Evolutionary conservation across 2,888 invertebrate genomes (phyloP), one percentile per base, ranked within the genome.

Genomic region (Raillietiella orientalis): DNA sequence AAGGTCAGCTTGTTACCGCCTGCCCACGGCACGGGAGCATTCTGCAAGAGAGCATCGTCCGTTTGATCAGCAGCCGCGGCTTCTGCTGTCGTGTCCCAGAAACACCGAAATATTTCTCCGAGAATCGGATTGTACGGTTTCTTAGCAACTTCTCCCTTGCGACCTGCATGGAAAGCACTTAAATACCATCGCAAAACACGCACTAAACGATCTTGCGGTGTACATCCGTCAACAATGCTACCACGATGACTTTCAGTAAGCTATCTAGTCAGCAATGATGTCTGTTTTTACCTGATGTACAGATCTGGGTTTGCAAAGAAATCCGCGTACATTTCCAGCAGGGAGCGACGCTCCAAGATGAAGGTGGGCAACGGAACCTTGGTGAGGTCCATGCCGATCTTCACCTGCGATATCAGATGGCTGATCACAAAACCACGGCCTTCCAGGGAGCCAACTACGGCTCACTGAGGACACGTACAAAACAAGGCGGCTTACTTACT

Each of bases 291-390:
- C 79, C 59, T 70, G 33, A 71, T 58, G 50, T 96, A 93, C 39
- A 87, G 61, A 50, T 93, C 90, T 1, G 96, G 90, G 56, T 99
- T 96, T 8, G 96, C 87, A 52, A 99, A 90, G 45, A 93, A 96
- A 52, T 99, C 96, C 25, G 96, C 93, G 47, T 90, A 99, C 96
- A 99, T 99, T 54, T 99, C 96, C 24, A 99, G 56, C 20, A 96
- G 58, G 2, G 93, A 96, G 32, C 96, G 62, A 46, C 84, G 61
- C 46, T 99, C 96, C 38, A 99, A 52, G 37, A 99, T 99, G 44
- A 96, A 99, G 14, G 96, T 99, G 13, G 96, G 96, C 34, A 99
- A 55, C 27, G 87, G 87, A 32, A 87, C 79, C 58, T 93, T 96
- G 8, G 96, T 99, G 41, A 99, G 61, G 52, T 99, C 96, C 96